Conservation (phyloP, 2,888 invertebrate species). For the Nomada flava region DNA sequence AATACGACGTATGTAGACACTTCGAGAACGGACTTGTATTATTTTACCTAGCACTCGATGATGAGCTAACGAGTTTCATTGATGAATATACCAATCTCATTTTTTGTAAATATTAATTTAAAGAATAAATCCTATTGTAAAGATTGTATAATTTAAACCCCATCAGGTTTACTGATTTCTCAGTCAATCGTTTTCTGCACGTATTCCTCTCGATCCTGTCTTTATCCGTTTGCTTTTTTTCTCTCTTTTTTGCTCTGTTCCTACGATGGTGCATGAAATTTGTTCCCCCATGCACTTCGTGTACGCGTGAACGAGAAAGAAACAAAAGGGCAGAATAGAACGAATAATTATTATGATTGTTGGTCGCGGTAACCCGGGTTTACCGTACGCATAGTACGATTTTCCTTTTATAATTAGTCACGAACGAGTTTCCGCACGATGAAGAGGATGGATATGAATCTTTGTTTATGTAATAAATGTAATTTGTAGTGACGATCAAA, state of each 20-base stretch:
- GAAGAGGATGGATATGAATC: not conserved
- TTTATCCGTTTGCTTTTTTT: not conserved
- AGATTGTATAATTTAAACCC: slow-evolving; percentile 78
- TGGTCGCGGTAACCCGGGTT: not conserved
- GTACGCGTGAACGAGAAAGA: not conserved
- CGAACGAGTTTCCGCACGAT: not conserved
- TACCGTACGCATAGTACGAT: not conserved
- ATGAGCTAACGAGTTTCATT: slow-evolving; percentile 66
- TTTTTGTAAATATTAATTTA: slow-evolving; percentile 82
- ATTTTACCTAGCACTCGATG: slow-evolving; percentile 73
- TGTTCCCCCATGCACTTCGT: not conserved
- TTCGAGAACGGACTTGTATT: slow-evolving; percentile 69
- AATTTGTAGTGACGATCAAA: not conserved
- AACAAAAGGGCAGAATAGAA: not conserved
- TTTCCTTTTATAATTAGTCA: not conserved
- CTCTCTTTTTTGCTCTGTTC: not conserved
- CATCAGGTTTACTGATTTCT: slow-evolving; percentile 55
- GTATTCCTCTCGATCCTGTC: slow-evolving; percentile 19
- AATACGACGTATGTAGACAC: slow-evolving; percentile 65
- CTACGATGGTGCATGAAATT: not conserved
- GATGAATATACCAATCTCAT: slow-evolving; percentile 75
- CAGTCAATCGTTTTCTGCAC: slow-evolving; percentile 7
- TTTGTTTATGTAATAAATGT: not conserved
- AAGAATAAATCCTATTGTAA: slow-evolving; percentile 80
- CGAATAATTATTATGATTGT: not conserved